phyloP scores from a whole-genome alignment of 2,888 invertebrate species.

The Scaeva pyrastri region DNA sequence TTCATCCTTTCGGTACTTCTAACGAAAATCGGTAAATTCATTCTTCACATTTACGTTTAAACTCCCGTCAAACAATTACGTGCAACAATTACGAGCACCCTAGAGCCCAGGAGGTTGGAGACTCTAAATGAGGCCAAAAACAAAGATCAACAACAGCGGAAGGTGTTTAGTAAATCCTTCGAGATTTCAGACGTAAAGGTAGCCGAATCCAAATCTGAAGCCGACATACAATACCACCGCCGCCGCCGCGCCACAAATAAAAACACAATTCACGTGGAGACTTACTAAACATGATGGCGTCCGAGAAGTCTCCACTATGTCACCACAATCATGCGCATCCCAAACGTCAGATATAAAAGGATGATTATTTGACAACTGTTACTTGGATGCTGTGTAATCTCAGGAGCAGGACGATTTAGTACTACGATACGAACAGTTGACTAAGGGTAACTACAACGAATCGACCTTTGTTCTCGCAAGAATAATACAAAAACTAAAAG shows the following conservation, averaged over 20 bases:
- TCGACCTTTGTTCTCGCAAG: background rate
- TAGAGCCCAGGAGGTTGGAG: conserved; percentile 39
- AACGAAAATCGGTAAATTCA: conserved; percentile 4
- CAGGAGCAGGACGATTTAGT: conserved; percentile 46
- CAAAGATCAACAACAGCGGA: conserved; percentile 20
- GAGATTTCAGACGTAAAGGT: conserved; percentile 31
- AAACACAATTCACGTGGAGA: conserved; percentile 46
- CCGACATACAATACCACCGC: too few relatives aligned
- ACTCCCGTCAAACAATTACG: conserved; percentile 51
- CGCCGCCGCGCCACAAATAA: background rate
- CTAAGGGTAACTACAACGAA: conserved; percentile 10
- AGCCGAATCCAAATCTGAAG: background rate
- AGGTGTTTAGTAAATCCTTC: background rate
- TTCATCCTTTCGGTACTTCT: background rate
- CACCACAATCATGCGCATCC: conserved; percentile 54
- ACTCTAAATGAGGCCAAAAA: background rate
- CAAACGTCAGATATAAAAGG: conserved; percentile 48
- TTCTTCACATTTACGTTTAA: background rate
- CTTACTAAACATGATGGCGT: conserved; percentile 62
- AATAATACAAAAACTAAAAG: background rate
- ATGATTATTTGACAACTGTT: conserved; percentile 67
- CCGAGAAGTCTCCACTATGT: conserved; percentile 48
- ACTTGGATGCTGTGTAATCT: conserved; percentile 68
- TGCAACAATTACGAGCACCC: conserved; percentile 62
- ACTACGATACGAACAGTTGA: conserved; percentile 53